Evolutionary conservation across 2,113 vertebrate genomes (phyloP).

Genomic region (Empidonax alnorum): DNA sequence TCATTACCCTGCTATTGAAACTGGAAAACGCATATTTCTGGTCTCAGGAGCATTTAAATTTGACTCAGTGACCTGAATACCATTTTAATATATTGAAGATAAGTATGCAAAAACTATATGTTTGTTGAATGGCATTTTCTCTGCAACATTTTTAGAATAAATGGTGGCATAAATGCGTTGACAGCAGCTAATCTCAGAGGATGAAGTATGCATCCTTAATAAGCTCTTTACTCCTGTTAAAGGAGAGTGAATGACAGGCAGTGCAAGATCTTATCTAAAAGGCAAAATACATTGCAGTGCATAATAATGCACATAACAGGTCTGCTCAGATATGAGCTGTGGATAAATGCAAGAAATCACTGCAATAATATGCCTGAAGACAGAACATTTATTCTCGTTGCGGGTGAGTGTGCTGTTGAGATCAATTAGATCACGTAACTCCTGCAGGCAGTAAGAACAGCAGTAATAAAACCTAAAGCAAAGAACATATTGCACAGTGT

Average conservation of each 20-base stretch:
- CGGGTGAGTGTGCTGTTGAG: conserved; percentile 11
- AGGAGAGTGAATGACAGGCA: conserved; percentile 22
- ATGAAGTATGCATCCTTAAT: conserved; percentile 37
- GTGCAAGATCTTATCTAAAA: conserved; percentile 41
- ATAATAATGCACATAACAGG: not conserved
- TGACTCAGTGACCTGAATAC: not conserved
- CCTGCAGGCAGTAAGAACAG: conserved; percentile 19
- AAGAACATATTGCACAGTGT: conserved; percentile 38
- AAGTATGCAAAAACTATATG: not conserved
- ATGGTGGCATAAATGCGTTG: not conserved
- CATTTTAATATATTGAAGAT: not conserved
- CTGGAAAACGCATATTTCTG: not conserved
- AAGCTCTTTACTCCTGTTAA: conserved; percentile 24
- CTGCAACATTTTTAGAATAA: not conserved
- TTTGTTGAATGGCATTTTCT: not conserved
- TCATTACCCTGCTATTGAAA: not conserved
- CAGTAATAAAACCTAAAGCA: conserved; percentile 59
- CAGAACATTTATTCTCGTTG: conserved; percentile 7
- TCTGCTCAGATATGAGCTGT: not conserved
- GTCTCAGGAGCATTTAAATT: not conserved
- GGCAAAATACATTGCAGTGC: conserved; percentile 9
- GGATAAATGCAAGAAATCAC: conserved; percentile 30
- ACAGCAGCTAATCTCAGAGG: conserved; percentile 29
- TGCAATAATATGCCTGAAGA: conserved; percentile 28
- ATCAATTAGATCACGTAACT: conserved; percentile 44